Percentiles rank a stretch among this genome's conserved stretches.
These are phyloP conservation scores for Heliconius melpomene DNA, from an alignment of 1,140 invertebrate species.

Conservation along the genomic window DNA sequence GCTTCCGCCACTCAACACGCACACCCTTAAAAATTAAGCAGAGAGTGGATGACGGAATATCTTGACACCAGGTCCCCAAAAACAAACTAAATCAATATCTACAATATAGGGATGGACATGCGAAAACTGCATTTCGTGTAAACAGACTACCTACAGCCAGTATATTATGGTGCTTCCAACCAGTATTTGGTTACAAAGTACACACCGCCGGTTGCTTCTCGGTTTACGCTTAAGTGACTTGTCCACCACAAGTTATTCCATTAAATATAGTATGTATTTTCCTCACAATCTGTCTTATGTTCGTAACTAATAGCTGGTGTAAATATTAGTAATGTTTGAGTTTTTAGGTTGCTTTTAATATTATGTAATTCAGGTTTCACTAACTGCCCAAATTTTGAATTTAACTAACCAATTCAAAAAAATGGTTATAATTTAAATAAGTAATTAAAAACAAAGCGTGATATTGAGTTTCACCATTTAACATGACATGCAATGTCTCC, in stretches of 20 bases:
- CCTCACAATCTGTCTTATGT: conserved; percentile 66
- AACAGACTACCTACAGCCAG: conserved; percentile 56
- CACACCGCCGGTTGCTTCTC: conserved; percentile 62
- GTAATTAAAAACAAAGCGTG: too few relatives aligned
- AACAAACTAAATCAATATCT: neutral
- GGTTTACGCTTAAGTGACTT: conserved; percentile 75
- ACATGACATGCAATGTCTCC: too few relatives aligned
- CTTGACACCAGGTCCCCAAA: neutral
- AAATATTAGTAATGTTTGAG: neutral
- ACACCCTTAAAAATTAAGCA: too few relatives aligned
- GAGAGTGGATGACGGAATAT: too few relatives aligned
- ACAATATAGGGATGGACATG: conserved; percentile 3
- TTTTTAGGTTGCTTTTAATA: neutral
- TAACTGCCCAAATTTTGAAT: too few relatives aligned
- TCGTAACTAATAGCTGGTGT: conserved; percentile 59
- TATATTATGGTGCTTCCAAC: conserved; percentile 64
- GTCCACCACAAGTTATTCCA: conserved; percentile 74
- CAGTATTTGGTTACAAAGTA: conserved; percentile 66
- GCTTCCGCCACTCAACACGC: too few relatives aligned
- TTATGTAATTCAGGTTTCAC: neutral
- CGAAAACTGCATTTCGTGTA: conserved; percentile 41
- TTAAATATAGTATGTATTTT: conserved; percentile 70
- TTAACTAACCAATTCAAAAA: too few relatives aligned
- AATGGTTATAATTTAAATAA: too few relatives aligned
- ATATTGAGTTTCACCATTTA: too few relatives aligned